A percentile compares a stretch with the other conserved stretches of the same genome.
phyloP scores from a whole-genome alignment of 2,797 vertebrate species.

The Xyrichtys novacula region DNA sequence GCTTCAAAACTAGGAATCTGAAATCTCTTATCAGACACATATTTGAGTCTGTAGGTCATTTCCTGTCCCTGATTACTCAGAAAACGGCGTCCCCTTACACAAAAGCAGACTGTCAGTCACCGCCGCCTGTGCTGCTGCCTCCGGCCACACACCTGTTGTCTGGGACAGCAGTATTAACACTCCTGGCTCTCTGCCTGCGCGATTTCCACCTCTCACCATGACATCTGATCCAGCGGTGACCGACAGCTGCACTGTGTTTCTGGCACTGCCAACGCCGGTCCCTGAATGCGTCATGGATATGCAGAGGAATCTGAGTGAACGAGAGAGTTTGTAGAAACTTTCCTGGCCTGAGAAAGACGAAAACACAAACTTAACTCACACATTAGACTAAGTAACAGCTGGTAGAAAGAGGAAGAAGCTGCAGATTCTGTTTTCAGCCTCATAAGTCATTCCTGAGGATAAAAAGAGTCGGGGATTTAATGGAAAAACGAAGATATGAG shows the following conservation, averaged over 20 bases:
- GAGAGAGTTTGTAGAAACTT: not conserved
- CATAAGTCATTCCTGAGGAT: not conserved
- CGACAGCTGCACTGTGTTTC: constrained; percentile 64
- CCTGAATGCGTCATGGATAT: not conserved
- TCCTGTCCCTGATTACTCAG: constrained; percentile 31
- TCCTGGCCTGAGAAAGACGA: not conserved
- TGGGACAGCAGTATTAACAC: not conserved
- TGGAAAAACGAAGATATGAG: constrained; percentile 30
- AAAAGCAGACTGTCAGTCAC: constrained; percentile 20
- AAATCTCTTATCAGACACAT: not conserved
- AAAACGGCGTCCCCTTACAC: constrained; percentile 24
- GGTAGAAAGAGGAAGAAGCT: constrained; percentile 11
- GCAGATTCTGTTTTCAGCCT: not conserved
- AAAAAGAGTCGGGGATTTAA: constrained; percentile 20
- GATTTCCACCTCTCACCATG: constrained; percentile 15
- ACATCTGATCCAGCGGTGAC: constrained; percentile 70
- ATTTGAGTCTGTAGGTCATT: not conserved
- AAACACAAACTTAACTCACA: not conserved
- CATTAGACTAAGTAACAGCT: constrained; percentile 13
- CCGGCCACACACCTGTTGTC: constrained; percentile 57
- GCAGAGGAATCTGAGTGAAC: constrained; percentile 5
- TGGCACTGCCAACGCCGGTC: not conserved
- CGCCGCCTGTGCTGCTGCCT: constrained; percentile 7
- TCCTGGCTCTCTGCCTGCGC: not conserved
- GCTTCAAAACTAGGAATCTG: too few species aligned